Conservation (phyloP, 1,140 invertebrate genomes). For the Dufourea novaeangliae region DNA sequence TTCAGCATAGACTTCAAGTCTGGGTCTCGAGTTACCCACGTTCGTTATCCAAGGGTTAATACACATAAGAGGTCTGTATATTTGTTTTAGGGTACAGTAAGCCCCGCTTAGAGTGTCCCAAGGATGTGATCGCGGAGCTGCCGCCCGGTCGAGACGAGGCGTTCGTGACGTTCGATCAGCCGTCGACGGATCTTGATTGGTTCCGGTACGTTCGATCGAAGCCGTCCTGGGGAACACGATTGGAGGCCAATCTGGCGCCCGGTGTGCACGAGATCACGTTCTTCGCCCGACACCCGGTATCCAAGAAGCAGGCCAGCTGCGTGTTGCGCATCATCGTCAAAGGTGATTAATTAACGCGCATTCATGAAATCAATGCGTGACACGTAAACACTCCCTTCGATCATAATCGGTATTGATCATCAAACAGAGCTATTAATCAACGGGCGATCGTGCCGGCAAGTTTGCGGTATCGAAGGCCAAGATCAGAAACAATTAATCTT, state of each 20-base stretch:
- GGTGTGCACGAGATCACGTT: constrained; percentile 79
- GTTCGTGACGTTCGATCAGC: constrained; percentile 80
- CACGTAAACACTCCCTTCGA: constrained; percentile 20
- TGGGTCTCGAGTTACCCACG: too few species aligned
- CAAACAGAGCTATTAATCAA: constrained; percentile 26
- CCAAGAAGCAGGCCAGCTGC: constrained; percentile 79
- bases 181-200: constrained; percentile 81
- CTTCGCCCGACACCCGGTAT: constrained; percentile 78
- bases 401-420: constrained; percentile 39
- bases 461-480: not conserved
- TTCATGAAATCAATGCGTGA: constrained; percentile 47
- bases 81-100: constrained; percentile 74
- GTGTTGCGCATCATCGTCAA: constrained; percentile 76
- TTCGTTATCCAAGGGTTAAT: not conserved
- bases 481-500: constrained; percentile 29
- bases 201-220: constrained; percentile 80
- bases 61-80: not conserved
- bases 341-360: constrained; percentile 68
- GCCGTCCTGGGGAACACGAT: constrained; percentile 79
- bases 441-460: not conserved
- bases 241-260: constrained; percentile 78
- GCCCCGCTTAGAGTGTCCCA: constrained; percentile 78
- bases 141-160: constrained; percentile 75
- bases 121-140: constrained; percentile 76
- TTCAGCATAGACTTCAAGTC: too few species aligned